Base-by-base conservation (phyloP, 2,113 vertebrate species). In the Hypanus sabinus region DNA sequence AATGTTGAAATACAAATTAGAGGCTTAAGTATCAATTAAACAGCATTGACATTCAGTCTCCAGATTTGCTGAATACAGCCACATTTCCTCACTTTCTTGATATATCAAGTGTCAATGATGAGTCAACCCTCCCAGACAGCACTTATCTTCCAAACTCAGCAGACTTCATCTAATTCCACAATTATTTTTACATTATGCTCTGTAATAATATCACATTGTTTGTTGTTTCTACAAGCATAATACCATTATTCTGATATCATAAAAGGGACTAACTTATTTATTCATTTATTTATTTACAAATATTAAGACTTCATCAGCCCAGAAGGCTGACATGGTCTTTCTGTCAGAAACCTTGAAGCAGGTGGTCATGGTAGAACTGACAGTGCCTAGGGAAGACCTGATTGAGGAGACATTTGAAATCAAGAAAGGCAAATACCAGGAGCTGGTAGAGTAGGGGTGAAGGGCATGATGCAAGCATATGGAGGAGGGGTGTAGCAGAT, bases 121-220 rank as follows among this genome's bases (percentile, higher is more conserved):
- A 97, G 96, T 97, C 96, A 96, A 95, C 96, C 96, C 94, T 96
- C 95, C 94, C 94, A 95, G 95, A 95, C 94, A 95, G 94, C 65
- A 94, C 94, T 95, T 95, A 95, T 95, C 94, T 83, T 95, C 94
- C 95, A 96, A 94, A 95, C 95, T 97, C 96, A 96, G 96, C 96
- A 97, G 94, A 95, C 94, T 95, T 75, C 79, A 93, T 96, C 57
- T 93, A 79, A 95, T 94, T 95, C 94, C 94, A 95, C 94, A 94
- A 94, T 85, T 80, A 95, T 95, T 95, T 93, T 77, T 95, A 95
- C 95, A 94, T 94, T 95, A 96, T 95, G 94, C 95, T 95, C 94
- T 96, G 94, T 94, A 96, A 94, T 94, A 93, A 95, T 96, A 96
- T 97, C 95, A 94, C 96, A 94, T 91, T 94, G 96, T 97, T 95